Conservation (phyloP, 2,888 invertebrate genomes). For the Pristionchus entomophagus region DNA sequence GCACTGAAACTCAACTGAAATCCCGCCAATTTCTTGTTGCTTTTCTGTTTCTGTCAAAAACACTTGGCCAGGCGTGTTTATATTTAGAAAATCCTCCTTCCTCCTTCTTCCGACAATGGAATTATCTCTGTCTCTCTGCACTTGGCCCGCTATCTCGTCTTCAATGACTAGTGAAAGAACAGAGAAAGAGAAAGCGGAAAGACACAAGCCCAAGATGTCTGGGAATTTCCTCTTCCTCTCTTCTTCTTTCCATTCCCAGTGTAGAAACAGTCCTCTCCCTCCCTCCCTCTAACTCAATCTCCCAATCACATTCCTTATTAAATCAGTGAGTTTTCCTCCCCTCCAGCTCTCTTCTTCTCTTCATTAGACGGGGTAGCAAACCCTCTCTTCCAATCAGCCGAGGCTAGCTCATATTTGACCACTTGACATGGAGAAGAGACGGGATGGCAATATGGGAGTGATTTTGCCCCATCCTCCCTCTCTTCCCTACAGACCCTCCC, state of each 20-base stretch:
- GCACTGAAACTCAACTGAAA: no score
- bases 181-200: not conserved
- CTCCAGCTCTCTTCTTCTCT: not conserved
- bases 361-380: not conserved
- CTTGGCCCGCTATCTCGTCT: not conserved
- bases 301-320: not conserved
- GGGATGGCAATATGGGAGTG: constrained; percentile 9
- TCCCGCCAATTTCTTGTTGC: not conserved
- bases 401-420: constrained; percentile 39
- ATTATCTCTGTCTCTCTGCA: constrained; percentile 30
- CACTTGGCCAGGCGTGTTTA: constrained; percentile 24
- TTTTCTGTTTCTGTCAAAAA: constrained; percentile 14
- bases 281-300: not conserved
- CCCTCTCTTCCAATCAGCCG: not conserved
- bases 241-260: not conserved
- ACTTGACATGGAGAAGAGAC: constrained; percentile 7
- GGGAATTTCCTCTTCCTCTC: not conserved
- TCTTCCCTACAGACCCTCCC: not conserved
- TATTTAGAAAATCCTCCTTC: not conserved
- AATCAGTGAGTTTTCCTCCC: constrained; percentile 18
- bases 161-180: not conserved
- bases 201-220: not conserved
- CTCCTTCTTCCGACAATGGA: constrained; percentile 11
- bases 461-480: not conserved
- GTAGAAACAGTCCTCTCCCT: not conserved